Base-by-base conservation (phyloP, 2,888 invertebrate genomes). In the Apodemia mormo region DNA sequence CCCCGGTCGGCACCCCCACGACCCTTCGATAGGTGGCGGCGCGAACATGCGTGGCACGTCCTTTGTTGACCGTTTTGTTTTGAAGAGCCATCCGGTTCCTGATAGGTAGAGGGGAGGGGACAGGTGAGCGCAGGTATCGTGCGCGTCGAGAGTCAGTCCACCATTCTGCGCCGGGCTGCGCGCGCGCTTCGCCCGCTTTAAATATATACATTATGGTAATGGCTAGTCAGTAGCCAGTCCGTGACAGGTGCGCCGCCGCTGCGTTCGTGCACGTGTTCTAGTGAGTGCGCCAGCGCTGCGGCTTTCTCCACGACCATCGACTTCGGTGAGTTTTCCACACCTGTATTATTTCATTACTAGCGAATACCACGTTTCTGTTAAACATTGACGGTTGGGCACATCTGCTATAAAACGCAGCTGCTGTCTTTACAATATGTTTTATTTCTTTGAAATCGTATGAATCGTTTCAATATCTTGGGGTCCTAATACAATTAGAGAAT, bases 1-100 rank as follows among this genome's bases (percentile, higher is more conserved):
- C 84, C 84, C 84, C 84, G 83, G 80, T 77, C 76, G 81, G 74
- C 76, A 78, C 82, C 86, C 82, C 83, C 80, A 77, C 82, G 83
- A 81, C 83, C 84, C 82, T 82, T 82, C 81, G 85, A 81, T 81
- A 84, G 86, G 85, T 82, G 88, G 87, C 86, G 88, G 87, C 86
- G 89, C 87, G 89, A 89, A 90, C 91, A 91, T 92, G 92, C 86
- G 90, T 91, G 90, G 92, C 92, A 91, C 89, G 89, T 91, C 91
- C 90, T 92, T 92, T 91, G 92, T 91, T 91, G 89, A 90, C 89
- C 86, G 91, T 92, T 92, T 91, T 93, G 92, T 93, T 93, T 92
- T 92, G 93, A 89, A 91, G 88, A 85, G 87, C 88, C 92, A 91
- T 92, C 92, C 92, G 92, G 92, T 92, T 93, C 92, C 91, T 92